Conservation (phyloP, 2,797 vertebrate species). For the Pagetopsis macropterus region DNA sequence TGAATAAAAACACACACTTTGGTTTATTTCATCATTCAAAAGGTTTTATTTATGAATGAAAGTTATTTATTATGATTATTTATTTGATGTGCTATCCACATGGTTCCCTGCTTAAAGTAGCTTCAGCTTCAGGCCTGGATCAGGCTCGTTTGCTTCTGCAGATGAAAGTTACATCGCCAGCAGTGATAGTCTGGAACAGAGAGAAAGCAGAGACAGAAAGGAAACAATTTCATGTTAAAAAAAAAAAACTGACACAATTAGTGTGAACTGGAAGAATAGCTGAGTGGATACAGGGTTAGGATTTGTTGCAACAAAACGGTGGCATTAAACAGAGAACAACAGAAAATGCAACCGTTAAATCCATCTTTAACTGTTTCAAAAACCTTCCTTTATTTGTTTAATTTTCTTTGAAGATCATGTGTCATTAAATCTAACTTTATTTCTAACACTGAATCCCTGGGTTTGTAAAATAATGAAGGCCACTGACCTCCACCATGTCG, state of each 20-base stretch:
- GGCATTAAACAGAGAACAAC: too few species aligned
- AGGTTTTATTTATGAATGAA: background rate
- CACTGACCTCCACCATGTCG: conserved; percentile 88
- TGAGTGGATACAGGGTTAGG: too few species aligned
- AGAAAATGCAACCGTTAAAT: too few species aligned
- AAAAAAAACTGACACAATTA: too few species aligned
- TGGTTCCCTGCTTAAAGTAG: background rate
- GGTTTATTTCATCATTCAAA: conserved; percentile 10
- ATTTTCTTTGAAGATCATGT: too few species aligned
- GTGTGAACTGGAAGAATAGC: too few species aligned
- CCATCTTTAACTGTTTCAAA: too few species aligned
- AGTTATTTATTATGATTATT: background rate
- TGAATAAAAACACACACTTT: conserved; percentile 3
- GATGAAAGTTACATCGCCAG: conserved; percentile 78
- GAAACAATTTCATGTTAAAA: conserved; percentile 2
- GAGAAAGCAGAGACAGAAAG: background rate
- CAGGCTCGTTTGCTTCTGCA: conserved; percentile 84
- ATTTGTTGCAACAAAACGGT: too few species aligned
- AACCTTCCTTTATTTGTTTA: too few species aligned
- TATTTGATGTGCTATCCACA: background rate
- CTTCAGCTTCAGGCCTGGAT: background rate
- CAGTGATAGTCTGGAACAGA: conserved; percentile 79
- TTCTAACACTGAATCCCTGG: background rate
- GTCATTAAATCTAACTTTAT: background rate
- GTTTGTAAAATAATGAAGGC: background rate